Evolutionary conservation across 2,113 vertebrate genomes (phyloP), one percentile per base, ranked within the genome.

Genomic region (Apaloderma vittatum): DNA sequence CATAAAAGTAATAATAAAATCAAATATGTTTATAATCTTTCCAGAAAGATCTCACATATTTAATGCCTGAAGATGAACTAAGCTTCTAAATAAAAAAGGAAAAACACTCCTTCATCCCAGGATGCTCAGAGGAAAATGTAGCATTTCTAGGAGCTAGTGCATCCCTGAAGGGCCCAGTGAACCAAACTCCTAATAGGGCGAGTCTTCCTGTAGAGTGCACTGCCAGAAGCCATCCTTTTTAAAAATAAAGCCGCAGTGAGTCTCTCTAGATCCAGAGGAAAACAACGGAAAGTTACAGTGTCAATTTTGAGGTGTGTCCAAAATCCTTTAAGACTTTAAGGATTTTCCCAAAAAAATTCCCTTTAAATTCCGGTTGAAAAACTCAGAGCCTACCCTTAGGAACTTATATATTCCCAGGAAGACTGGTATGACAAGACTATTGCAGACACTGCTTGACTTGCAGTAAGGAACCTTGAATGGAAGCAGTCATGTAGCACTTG

Each of bases 221-320:
- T 91, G 73, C 87, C 84, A 80, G 93, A 86, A 92, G 59, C 86
- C 63, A 86, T 82, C 30, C 70, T 86, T 88, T 92, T 51, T 46
- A 34, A 85, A 94, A 73, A 92, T 14, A 49, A 62, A 95, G 54
- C 81, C 88, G 49, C 71, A 79, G 46, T 57, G 78, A 85, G 40
- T 68, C 52, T 74, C 57, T 85, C 32, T 55, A 77, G 52, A 43
- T 84, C 66, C 45, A 29, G 58, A 72, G 45, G 32, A 55, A 78
- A 86, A 48, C 12, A 85, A 22, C 3, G 1, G 57, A 34, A 88
- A 74, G 30, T 72, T 83, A 83, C 29, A 18, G 6, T 40, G 46
- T 91, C 57, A 61, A 32, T 91, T 88, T 37, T 68, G 45, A 26
- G n/a, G 12, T 52, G 17, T 23, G 7, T 68, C 48, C 66, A 63